These are phyloP conservation scores for Micronycteris hirsuta DNA, from an alignment of 2,113 vertebrate genomes.

Conservation along the genomic window DNA sequence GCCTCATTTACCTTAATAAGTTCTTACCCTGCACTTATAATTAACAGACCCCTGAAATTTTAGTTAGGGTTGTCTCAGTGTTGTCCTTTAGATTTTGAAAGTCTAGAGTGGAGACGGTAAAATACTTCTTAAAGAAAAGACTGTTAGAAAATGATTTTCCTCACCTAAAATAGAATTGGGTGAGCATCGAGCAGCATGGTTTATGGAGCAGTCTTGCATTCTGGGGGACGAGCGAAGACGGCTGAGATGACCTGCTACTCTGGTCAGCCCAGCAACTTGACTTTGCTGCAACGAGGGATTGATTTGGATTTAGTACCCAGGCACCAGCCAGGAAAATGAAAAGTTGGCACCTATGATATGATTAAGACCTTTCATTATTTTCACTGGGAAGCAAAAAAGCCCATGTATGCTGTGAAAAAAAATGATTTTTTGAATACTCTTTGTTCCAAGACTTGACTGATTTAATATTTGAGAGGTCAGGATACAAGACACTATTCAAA, in stretches of 20 bases:
- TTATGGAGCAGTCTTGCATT: constrained; percentile 53
- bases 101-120: not conserved
- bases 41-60: not conserved
- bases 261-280: constrained; percentile 46
- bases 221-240: not conserved
- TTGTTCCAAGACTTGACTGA: constrained; percentile 64
- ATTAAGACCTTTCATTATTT: constrained; percentile 68
- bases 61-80: not conserved
- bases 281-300: constrained; percentile 31
- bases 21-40: not conserved
- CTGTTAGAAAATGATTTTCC: not conserved
- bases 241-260: constrained; percentile 24
- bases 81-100: constrained; percentile 33
- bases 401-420: not conserved
- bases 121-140: constrained; percentile 24
- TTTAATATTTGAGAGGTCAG: constrained; percentile 67
- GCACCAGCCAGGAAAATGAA: constrained; percentile 54
- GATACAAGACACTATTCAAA: constrained; percentile 60
- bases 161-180: constrained; percentile 38
- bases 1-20: not conserved
- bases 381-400: constrained; percentile 29
- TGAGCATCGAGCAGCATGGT: constrained; percentile 36
- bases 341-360: constrained; percentile 56
- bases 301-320: constrained; percentile 60
- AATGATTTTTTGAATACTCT: constrained; percentile 40